Evolutionary conservation across 2,113 vertebrate species (phyloP).

Genomic region (Aldabrachelys gigantea): DNA sequence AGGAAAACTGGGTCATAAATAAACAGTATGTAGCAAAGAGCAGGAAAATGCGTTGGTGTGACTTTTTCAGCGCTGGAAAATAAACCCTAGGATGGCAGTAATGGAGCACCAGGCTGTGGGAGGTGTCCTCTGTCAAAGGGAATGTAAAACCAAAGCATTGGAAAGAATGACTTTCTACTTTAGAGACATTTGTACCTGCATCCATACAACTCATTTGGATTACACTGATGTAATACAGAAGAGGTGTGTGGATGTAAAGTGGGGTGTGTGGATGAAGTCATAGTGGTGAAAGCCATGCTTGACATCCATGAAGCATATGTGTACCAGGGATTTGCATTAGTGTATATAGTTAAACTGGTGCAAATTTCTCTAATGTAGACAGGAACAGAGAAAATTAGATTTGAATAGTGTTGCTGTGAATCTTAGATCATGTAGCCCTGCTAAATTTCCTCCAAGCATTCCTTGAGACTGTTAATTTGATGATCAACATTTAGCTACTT

Average conservation of each 20-base stretch:
- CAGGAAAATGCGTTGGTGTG: neutral
- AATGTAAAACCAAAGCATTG: neutral
- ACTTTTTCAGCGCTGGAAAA: slow-evolving; percentile 45
- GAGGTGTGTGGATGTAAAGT: neutral
- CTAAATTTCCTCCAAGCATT: neutral
- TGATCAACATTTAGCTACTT: neutral
- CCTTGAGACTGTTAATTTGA: neutral
- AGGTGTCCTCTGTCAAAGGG: neutral
- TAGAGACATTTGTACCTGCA: neutral
- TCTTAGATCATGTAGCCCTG: neutral
- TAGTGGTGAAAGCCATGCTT: neutral
- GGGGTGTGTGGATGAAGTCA: neutral
- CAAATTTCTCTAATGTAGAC: neutral
- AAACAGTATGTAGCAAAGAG: neutral
- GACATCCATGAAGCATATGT: rapidly evolving
- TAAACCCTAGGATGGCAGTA: neutral
- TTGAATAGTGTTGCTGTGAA: neutral
- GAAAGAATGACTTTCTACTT: neutral
- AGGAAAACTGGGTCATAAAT: neutral
- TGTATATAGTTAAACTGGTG: neutral
- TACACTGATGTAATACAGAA: neutral
- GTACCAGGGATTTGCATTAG: neutral
- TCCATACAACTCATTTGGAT: neutral
- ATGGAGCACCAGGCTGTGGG: neutral
- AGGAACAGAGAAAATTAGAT: neutral